phyloP scores from a whole-genome alignment of 2,113 vertebrate genomes.

The Pardalotus punctatus region DNA sequence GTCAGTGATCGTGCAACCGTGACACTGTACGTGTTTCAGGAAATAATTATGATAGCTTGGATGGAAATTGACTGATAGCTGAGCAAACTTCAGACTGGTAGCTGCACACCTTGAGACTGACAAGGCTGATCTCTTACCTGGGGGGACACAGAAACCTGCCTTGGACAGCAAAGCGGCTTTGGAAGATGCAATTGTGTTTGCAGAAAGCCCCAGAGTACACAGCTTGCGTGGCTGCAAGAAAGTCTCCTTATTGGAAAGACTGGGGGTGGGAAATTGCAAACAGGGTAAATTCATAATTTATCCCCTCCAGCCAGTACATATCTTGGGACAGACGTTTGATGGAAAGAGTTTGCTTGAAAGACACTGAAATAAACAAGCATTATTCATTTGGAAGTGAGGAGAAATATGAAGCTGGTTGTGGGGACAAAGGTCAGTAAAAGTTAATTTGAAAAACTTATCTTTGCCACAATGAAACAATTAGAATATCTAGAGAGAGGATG shows the following conservation, averaged over 20 bases:
- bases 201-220: neutral
- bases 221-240: neutral
- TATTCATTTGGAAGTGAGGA: neutral
- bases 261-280: neutral
- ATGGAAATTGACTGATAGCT: neutral
- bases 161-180: neutral
- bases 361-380: conserved; percentile 2
- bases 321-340: neutral
- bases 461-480: conserved; percentile 59
- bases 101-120: neutral
- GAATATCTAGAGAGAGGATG: conserved; percentile 35
- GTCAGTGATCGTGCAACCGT: neutral
- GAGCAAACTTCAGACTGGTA: neutral
- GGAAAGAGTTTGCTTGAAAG: neutral
- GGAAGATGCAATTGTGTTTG: neutral
- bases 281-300: neutral
- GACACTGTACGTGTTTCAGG: neutral
- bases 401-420: neutral
- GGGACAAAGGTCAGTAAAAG: conserved; percentile 24
- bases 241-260: neutral
- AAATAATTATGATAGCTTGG: neutral
- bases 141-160: neutral
- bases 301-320: neutral
- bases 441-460: conserved; percentile 45
- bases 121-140: neutral